Evolutionary conservation across 2,797 vertebrate species (phyloP), one percentile per base, ranked within the genome.

Genomic region (Sebastes minor): DNA sequence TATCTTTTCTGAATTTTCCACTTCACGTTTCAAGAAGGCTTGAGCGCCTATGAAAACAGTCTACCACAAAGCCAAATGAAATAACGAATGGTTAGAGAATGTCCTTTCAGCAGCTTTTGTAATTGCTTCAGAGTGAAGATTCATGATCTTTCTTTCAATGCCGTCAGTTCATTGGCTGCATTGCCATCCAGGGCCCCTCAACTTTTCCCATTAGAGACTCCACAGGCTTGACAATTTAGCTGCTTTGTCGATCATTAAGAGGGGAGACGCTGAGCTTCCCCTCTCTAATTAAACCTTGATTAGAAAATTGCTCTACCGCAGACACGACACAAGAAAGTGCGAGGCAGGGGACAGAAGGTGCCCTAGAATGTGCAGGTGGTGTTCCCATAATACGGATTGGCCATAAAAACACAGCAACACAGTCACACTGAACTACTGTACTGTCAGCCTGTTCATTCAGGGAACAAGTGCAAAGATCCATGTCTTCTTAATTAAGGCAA

Each of bases 231-330:
- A 88, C 83, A 83, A 88, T 92, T 90, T 88, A 92, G 88, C 78
- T 32, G 76, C 88, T 90, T 89, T 92, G 81, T 88, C 61, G 76
- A 91, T 92, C 89, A 89, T 87, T 87, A 87, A 71, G 73, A 80
- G 72, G 67, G 78, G 78, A 82, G 82, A 86, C n/a, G 56, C 84
- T 57, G 73, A 81, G 83, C 86, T 88, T 91, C 87, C 88, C 76
- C 38, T 80, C 74, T 84, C 91, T 91, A 94, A 95, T 95, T 92
- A 94, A 93, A 91, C 78, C 88, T 84, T 94, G 86, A 91, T 94
- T 90, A 86, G 87, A 91, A 92, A 93, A 90, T 84, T 84, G 80
- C 71, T 94, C 89, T 79, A 87, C 79, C 72, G 71, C 89, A 90
- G 76, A 81, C 75, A 76, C 56, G 73, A 72, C 62, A 78, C 70